Evolutionary conservation across 2,113 vertebrate genomes (phyloP), one percentile per base, ranked within the genome.

Genomic region (Caranx melampygus): DNA sequence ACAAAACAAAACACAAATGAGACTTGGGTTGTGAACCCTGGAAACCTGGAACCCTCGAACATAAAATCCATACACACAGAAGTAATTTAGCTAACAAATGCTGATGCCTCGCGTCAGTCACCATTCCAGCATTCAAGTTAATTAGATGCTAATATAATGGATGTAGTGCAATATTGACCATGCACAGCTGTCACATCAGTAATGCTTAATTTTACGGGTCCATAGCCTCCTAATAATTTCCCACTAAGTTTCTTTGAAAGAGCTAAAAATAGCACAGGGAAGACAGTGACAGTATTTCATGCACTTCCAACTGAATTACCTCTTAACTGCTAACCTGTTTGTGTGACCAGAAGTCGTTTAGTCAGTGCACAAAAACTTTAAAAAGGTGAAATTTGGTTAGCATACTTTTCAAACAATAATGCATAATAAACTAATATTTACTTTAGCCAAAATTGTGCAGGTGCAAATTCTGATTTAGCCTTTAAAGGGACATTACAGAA

Each of bases 101-200:
- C 10, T 51, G 31, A 55, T n/a, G 31, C 20, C 49, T 59, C 18
- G 54, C 26, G 60, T 61, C 57, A 65, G 44, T 20, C 31, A 74
- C 45, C 54, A 67, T 26, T 11, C 21, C 40, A 6, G 0, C 11
- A 6, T 49, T 69, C 34, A 42, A 68, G 26, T 40, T 74, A 61
- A 70, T 78, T 75, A 61, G 15, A 52, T 61, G 3, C 42, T 66
- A 60, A 62, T 75, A 49, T 72, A 78, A 67, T 40, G 13, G 21
- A 49, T 78, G 64, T 15, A 26, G 31, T 72, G 9, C 42, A 62
- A 35, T 40, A 54, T 8, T 61, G 54, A 51, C 44, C 0, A 26
- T 11, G 42, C 4, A 40, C 37, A 64, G 20, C 64, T n/a, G 42
- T 31, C 1, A 21, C 44, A 40, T 47, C 13, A 4, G 45, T 45